Base-by-base conservation (phyloP, 2,113 vertebrate genomes). In the Ptilorrhoa leucosticta region DNA sequence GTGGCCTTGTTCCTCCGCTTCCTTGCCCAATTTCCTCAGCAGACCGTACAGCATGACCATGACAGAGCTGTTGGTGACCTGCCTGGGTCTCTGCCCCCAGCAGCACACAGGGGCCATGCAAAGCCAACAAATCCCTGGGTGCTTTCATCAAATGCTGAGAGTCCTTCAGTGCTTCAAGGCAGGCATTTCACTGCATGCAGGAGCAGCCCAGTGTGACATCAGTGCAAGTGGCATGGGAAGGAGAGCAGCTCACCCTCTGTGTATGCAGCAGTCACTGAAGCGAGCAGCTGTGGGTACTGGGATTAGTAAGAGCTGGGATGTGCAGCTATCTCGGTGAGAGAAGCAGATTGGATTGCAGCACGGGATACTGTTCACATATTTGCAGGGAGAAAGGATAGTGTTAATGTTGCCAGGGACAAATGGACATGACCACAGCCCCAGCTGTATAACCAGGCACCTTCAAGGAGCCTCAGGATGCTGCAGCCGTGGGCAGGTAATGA, bases 321-420 rank as follows among this genome's bases (percentile, higher is more conserved):
- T 50, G 72, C 48, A 64, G 33, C 56, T 78, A 7, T 83, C 56
- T 53, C 8, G 0, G 57, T 71, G 76, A 84, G 51, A 78, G 44
- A 51, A 78, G 44, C 28, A 57, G 20, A 66, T 1, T 37, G 53
- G 24, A 75, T 89, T 83, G 47, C 56, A 37, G 48, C 45, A 60
- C 0, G 0, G 11, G 19, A 58, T 83, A 56, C 56, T 12, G 7
- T 48, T 85, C 2, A 0, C 5, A 0, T 58, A 48, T 60, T 68
- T 83, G 5, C 56, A 48, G 58, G 57, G 30, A 73, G 39, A 71
- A 88, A 58, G 20, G 33, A n/a, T 24, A 42, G 17, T 30, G 31
- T 31, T 42, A 78, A 89, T 6, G 1, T 57, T 92, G 64, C 10
- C 60, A 84, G 33, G 40, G 60, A 48, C 24, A 71, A 63, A 70